Percentiles rank a stretch among this genome's conserved stretches.
phyloP scores from a whole-genome alignment of 2,888 invertebrate species.

The Drosophila algonquin region DNA sequence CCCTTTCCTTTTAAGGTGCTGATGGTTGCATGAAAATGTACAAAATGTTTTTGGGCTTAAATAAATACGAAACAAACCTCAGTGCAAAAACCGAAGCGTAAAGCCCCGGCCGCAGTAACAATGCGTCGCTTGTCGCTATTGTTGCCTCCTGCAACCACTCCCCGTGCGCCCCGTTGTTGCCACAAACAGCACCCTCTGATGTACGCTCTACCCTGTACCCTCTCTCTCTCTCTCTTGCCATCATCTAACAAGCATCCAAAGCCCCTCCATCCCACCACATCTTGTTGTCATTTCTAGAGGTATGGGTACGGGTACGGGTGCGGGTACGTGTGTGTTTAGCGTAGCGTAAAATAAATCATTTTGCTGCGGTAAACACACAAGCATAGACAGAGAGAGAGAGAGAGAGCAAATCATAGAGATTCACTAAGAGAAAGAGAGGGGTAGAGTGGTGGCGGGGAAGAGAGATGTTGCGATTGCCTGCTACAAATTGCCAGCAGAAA shows the following conservation, averaged over 20 bases:
- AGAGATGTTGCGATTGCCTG: conserved; percentile 52
- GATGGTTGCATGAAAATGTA: conserved; percentile 50
- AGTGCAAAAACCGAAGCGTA: conserved; percentile 54
- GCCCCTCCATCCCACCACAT: conserved; percentile 8
- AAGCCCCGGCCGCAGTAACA: conserved; percentile 61
- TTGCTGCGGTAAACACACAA: conserved; percentile 54
- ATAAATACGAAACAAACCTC: conserved; percentile 66
- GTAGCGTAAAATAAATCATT: conserved; percentile 77
- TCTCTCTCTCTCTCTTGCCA: background rate
- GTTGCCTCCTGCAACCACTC: conserved; percentile 38
- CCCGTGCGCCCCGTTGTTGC: background rate
- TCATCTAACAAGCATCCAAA: conserved; percentile 1
- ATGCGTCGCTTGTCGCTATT: conserved; percentile 68
- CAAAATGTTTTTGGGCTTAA: conserved; percentile 58
- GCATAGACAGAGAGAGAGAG: conserved; percentile 20
- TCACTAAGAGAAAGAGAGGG: background rate
- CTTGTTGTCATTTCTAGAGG: conserved; percentile 36
- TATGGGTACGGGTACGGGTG: background rate
- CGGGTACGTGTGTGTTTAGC: conserved; percentile 62
- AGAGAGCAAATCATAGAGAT: background rate
- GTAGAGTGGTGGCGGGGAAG: background rate
- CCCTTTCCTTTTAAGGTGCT: conserved; percentile 12
- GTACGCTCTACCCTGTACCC: background rate
- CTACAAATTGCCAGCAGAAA: conserved; percentile 67
- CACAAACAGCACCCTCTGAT: background rate